A percentile compares a stretch with the other conserved stretches of the same genome.
phyloP scores from a whole-genome alignment of 2,113 vertebrate species.

The Prionailurus bengalensis region DNA sequence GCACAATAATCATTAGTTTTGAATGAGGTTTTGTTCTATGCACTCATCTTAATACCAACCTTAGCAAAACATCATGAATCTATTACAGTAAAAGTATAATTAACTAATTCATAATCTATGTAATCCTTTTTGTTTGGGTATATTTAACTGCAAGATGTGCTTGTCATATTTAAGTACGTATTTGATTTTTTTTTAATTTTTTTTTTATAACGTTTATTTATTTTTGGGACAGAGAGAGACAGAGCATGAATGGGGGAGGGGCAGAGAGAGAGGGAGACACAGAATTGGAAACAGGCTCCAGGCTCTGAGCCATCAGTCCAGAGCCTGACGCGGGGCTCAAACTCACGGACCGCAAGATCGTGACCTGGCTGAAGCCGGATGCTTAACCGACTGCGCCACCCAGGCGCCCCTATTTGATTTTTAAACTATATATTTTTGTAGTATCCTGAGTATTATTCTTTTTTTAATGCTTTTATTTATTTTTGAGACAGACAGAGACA shows the following conservation, averaged over 20 bases:
- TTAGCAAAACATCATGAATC: neutral
- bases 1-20: neutral
- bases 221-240: too few species aligned
- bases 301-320: too few species aligned
- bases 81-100: neutral
- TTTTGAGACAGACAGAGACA: too few species aligned
- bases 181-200: constrained; percentile 30
- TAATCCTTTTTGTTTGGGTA: neutral
- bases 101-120: neutral
- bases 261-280: too few species aligned
- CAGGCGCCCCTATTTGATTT: neutral
- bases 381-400: too few species aligned
- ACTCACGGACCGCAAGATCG: too few species aligned
- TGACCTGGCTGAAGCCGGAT: too few species aligned
- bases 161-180: neutral
- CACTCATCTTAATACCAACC: neutral
- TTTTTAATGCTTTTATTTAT: too few species aligned
- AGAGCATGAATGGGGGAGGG: too few species aligned
- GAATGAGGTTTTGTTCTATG: neutral
- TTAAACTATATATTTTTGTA: constrained; percentile 3
- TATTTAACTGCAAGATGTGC: neutral
- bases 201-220: too few species aligned
- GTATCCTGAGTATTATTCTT: neutral
- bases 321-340: too few species aligned
- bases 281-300: too few species aligned